Evolutionary conservation across 2,797 vertebrate species (phyloP).

Genomic region (Hippocampus kuda): DNA sequence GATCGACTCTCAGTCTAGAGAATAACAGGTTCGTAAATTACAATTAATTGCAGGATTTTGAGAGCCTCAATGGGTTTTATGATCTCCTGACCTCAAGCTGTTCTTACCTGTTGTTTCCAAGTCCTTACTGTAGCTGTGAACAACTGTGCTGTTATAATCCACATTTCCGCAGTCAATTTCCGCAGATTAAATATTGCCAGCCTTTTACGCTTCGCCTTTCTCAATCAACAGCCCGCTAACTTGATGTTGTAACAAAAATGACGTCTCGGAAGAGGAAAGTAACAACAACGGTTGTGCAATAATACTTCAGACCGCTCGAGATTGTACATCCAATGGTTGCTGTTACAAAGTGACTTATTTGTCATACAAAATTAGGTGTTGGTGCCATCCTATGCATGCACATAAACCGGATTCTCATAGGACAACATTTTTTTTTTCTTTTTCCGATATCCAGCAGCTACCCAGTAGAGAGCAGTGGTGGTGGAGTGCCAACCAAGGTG

Average conservation of each 20-base stretch:
- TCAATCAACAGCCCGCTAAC: not conserved
- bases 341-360: not conserved
- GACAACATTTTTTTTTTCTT: not conserved
- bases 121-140: not conserved
- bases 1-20: not conserved
- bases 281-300: not conserved
- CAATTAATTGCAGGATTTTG: not conserved
- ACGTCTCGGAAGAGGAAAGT: not conserved
- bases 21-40: not conserved
- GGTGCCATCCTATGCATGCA: not conserved
- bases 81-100: not conserved
- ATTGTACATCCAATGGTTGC: not conserved
- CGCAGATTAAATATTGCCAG: not conserved
- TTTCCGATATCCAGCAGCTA: constrained; percentile 41
- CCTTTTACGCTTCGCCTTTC: not conserved
- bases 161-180: not conserved
- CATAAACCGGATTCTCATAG: not conserved
- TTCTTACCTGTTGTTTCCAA: constrained; percentile 1
- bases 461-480: constrained; percentile 45
- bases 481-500: constrained; percentile 51
- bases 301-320: not conserved
- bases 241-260: constrained; percentile 1
- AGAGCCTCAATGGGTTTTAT: not conserved
- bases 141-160: not conserved
- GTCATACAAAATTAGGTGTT: not conserved